A percentile compares a stretch with the other conserved stretches of the same genome.
These are phyloP conservation scores for Plotosus lineatus DNA, from an alignment of 2,113 vertebrate species.

Conservation along the genomic window DNA sequence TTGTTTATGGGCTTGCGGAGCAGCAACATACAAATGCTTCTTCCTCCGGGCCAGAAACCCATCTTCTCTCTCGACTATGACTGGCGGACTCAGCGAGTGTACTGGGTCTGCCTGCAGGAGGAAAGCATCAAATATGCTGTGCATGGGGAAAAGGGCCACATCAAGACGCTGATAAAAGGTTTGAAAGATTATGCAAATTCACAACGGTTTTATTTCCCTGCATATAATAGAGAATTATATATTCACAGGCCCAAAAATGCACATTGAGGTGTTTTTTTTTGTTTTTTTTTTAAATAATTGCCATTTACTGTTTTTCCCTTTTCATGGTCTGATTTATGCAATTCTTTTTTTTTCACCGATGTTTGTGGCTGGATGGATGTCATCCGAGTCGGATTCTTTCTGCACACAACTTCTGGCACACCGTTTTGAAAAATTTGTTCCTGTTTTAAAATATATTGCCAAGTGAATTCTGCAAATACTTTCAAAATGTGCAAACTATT, in stretches of 20 bases:
- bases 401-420: too few relatives aligned
- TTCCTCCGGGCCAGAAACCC: slow-evolving; percentile 64
- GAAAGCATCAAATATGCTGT: slow-evolving; percentile 85
- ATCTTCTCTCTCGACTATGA: slow-evolving; percentile 87
- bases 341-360: too few relatives aligned
- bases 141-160: slow-evolving; percentile 63
- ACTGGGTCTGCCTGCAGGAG: slow-evolving; percentile 84
- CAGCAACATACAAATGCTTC: slow-evolving; percentile 70
- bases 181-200: neutral
- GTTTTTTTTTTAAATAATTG: too few relatives aligned
- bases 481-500: neutral
- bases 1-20: slow-evolving; percentile 78
- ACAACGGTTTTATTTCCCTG: neutral
- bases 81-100: slow-evolving; percentile 75
- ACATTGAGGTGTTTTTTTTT: neutral
- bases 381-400: too few relatives aligned
- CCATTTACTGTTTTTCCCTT: too few relatives aligned
- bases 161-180: slow-evolving; percentile 86
- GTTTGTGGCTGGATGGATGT: too few relatives aligned
- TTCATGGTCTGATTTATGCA: too few relatives aligned
- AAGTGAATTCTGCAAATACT: too few relatives aligned
- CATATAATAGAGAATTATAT: too few relatives aligned
- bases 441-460: too few relatives aligned
- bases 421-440: too few relatives aligned
- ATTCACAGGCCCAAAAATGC: neutral